These are phyloP conservation scores for Dascillus cervinus DNA, from an alignment of 2,888 invertebrate genomes.

Conservation along the genomic window DNA sequence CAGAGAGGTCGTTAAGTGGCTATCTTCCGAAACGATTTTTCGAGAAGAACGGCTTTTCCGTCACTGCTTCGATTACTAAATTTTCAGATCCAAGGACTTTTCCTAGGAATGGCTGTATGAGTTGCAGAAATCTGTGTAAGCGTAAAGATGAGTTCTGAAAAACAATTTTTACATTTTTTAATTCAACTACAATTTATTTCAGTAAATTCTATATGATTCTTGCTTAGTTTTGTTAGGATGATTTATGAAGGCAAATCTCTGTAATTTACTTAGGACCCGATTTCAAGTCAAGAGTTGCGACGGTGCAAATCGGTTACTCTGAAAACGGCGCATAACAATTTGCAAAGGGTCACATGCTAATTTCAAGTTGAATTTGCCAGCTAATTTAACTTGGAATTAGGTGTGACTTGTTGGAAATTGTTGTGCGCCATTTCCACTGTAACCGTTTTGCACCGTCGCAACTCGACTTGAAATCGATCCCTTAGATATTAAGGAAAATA, in stretches of 20 bases:
- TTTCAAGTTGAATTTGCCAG: too few relatives aligned
- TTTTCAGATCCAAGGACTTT: conserved; percentile 69
- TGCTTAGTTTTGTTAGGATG: too few relatives aligned
- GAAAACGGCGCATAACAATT: neutral
- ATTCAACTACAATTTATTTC: neutral
- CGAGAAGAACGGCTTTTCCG: conserved; percentile 40
- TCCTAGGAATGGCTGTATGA: conserved; percentile 68
- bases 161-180: conserved; percentile 4
- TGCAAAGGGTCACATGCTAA: too few relatives aligned
- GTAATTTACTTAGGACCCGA: too few relatives aligned
- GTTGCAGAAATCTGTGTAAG: conserved; percentile 61
- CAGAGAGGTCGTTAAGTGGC: too few relatives aligned
- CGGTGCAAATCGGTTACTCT: neutral
- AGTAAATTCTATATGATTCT: neutral
- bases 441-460: too few relatives aligned
- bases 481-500: too few relatives aligned
- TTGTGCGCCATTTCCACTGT: too few relatives aligned
- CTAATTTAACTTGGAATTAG: too few relatives aligned
- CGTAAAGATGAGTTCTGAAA: conserved; percentile 72
- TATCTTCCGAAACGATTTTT: conserved; percentile 9
- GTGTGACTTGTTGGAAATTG: too few relatives aligned
- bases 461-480: too few relatives aligned
- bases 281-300: neutral
- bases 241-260: too few relatives aligned
- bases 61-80: conserved; percentile 52